Evolutionary conservation across 2,113 vertebrate genomes (phyloP).

Genomic region (Melozone crissalis): DNA sequence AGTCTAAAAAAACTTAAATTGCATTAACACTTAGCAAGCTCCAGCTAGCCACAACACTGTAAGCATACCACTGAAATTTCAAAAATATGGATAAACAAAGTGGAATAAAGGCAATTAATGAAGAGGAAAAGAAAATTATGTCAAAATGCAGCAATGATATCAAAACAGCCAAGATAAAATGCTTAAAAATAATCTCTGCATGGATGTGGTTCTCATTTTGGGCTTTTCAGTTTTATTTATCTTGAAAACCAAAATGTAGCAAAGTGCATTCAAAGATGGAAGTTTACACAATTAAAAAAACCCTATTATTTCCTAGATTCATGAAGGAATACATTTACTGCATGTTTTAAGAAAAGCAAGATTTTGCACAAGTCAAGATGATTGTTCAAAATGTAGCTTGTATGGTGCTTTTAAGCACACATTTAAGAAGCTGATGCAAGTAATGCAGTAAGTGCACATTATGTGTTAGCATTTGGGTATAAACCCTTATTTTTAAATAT

Average conservation of each 20-base stretch:
- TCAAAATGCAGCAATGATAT: constrained; percentile 61
- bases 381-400: constrained; percentile 15
- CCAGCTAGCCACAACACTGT: constrained; percentile 79
- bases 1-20: constrained; percentile 63
- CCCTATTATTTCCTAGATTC: constrained; percentile 15
- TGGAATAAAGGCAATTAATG: constrained; percentile 68
- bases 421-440: constrained; percentile 14
- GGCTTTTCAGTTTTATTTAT: constrained; percentile 22
- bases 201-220: constrained; percentile 76
- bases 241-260: constrained; percentile 43
- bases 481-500: constrained; percentile 25
- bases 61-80: constrained; percentile 76
- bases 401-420: constrained; percentile 33
- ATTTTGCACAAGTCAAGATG: constrained; percentile 32
- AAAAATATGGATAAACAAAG: constrained; percentile 64
- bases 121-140: neutral
- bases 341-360: constrained; percentile 3
- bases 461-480: neutral
- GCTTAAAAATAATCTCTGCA: constrained; percentile 78
- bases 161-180: constrained; percentile 74
- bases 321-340: constrained; percentile 43
- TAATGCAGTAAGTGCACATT: neutral
- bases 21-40: constrained; percentile 82
- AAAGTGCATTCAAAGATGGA: constrained; percentile 44
- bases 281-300: constrained; percentile 24